Conservation (phyloP, 2,797 vertebrate genomes). For the Lindbergichthys nudifrons region DNA sequence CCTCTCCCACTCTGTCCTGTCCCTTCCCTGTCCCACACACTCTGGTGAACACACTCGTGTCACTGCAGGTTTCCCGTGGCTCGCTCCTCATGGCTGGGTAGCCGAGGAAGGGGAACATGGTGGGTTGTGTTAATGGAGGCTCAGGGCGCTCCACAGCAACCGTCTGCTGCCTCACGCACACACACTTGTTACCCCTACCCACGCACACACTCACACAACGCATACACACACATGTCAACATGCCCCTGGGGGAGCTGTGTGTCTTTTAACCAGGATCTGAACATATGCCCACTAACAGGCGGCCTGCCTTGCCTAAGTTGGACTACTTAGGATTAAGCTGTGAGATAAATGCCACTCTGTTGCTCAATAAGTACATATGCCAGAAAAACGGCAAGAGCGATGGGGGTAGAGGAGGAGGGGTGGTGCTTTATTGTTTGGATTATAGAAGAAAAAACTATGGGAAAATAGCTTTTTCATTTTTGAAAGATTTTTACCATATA, state of each 20-base stretch:
- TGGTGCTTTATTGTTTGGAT: neutral
- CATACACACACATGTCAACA: conserved; percentile 41
- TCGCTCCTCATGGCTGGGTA: conserved; percentile 48
- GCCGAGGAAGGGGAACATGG: conserved; percentile 51
- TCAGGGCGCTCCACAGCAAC: conserved; percentile 58
- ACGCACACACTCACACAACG: conserved; percentile 17
- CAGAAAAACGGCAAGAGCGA: conserved; percentile 32
- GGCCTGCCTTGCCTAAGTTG: conserved; percentile 66
- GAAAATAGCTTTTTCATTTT: neutral
- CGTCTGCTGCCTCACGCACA: conserved; percentile 53
- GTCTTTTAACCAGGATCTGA: conserved; percentile 75
- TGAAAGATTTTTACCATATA: too few relatives aligned
- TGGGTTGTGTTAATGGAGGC: conserved; percentile 70
- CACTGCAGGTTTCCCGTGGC: conserved; percentile 55
- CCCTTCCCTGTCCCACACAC: conserved; percentile 44
- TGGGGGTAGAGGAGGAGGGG: neutral
- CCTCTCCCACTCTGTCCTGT: conserved; percentile 30
- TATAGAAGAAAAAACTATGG: neutral
- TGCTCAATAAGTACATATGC: conserved; percentile 58
- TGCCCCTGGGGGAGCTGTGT: conserved; percentile 59
- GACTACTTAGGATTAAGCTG: conserved; percentile 80
- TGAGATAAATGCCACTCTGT: conserved; percentile 71
- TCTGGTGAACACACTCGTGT: conserved; percentile 48
- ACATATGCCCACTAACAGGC: conserved; percentile 78
- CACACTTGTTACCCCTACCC: conserved; percentile 65